phyloP scores from a whole-genome alignment of 2,888 invertebrate genomes.

The Beris morrisii region DNA sequence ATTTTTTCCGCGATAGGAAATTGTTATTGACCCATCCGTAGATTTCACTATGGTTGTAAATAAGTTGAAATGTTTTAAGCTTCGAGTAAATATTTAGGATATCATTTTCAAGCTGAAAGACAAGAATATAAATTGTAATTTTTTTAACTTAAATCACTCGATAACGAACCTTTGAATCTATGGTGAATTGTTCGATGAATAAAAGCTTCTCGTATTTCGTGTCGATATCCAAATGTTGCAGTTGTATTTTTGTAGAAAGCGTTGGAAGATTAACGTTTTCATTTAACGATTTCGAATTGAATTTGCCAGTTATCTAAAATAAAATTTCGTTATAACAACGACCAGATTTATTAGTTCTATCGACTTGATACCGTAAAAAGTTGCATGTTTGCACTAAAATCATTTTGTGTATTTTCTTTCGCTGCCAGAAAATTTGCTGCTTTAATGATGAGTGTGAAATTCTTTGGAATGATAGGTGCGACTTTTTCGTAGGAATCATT shows the following conservation, averaged over 20 bases:
- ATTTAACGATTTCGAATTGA: constrained; percentile 58
- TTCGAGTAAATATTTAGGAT: constrained; percentile 68
- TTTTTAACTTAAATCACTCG: background rate
- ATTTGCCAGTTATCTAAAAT: constrained; percentile 62
- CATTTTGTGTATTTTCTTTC: constrained; percentile 68
- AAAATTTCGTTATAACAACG: background rate
- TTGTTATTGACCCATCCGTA: constrained; percentile 62
- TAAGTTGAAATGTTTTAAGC: constrained; percentile 69
- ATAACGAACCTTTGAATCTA: constrained; percentile 66
- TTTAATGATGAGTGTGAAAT: constrained; percentile 73
- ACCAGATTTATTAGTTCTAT: background rate
- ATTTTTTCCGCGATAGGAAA: constrained; percentile 57
- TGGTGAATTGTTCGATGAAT: constrained; percentile 60
- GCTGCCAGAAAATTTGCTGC: constrained; percentile 70
- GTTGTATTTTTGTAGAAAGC: constrained; percentile 65
- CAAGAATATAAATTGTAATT: background rate
- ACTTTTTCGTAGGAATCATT: constrained; percentile 65
- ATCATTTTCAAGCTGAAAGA: constrained; percentile 58
- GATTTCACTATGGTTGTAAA: constrained; percentile 67
- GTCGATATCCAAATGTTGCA: constrained; percentile 65
- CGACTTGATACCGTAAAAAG: constrained; percentile 63
- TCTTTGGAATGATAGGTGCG: constrained; percentile 81
- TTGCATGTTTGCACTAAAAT: constrained; percentile 70
- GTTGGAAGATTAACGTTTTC: constrained; percentile 58
- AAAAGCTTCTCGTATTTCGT: constrained; percentile 63